Evolutionary conservation across 2,113 vertebrate genomes (phyloP).

Genomic region (Orientallactaga bullata): DNA sequence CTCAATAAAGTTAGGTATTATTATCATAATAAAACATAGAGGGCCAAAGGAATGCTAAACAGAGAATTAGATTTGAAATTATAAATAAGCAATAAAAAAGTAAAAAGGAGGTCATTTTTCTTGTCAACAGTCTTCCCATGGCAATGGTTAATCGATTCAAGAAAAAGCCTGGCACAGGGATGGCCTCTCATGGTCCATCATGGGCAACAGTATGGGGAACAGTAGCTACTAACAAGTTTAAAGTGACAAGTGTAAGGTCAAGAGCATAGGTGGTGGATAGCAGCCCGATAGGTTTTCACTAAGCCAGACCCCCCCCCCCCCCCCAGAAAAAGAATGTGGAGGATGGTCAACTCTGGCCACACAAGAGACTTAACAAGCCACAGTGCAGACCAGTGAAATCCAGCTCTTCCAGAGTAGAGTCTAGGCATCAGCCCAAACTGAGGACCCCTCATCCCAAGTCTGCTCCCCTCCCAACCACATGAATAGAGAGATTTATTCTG

Average conservation of each 20-base stretch:
- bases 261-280: background rate
- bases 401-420: background rate
- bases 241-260: slow-evolving; percentile 26
- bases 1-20: background rate
- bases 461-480: background rate
- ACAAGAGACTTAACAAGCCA: background rate
- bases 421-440: background rate
- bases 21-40: slow-evolving; percentile 49
- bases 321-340: background rate
- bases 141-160: background rate
- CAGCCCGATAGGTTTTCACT: background rate
- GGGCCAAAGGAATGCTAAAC: background rate
- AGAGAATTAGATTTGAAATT: slow-evolving; percentile 51
- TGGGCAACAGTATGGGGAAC: background rate
- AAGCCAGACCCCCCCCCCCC: background rate
- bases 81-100: slow-evolving; percentile 35
- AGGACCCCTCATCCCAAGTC: background rate
- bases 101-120: slow-evolving; percentile 2
- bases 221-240: background rate
- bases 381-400: background rate
- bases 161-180: background rate
- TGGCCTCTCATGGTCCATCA: background rate
- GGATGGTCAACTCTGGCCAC: background rate
- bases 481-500: background rate
- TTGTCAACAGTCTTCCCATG: background rate